Evolutionary conservation across 2,888 invertebrate genomes (phyloP), one percentile per base, ranked within the genome.

Genomic region (Scaptomyza polygonia): DNA sequence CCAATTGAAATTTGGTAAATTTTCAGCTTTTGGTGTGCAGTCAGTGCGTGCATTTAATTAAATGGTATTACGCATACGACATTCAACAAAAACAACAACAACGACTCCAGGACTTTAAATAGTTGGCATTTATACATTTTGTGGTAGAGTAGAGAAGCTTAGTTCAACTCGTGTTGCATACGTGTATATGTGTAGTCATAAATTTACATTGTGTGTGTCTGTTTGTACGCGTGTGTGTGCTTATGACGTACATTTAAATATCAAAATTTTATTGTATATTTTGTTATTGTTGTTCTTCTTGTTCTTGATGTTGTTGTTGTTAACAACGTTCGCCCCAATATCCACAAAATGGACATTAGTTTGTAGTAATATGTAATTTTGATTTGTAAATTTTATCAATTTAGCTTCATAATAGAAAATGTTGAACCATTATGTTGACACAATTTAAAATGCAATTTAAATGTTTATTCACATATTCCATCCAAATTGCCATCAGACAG

Each of bases 381-480:
- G 85, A 81, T 81, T 81, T 64, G 67, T 63, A 77, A 85, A 8
- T 36, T 79, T 82, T 71, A 82, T 77, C 82, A 82, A 82, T 82
- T 85, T 82, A 59, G 61, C 74, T 69, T 77, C 67, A 68, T 84
- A 79, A 81, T 77, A 64, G 59, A 79, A 79, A 72, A 82, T 79
- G 79, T 74, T 55, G 61, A 53, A 54, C 73, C 56, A 68, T 74
- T 79, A 55, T 68, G 73, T 84, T 70, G 77, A 78, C 79, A 77
- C 75, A 82, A 79, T 85, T 85, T 72, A 59, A 85, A 85, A 85
- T 82, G 64, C 72, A 74, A 82, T 82, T 82, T 77, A 67, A 82
- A 67, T 79, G 70, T 82, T 74, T 82, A 76, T 84, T 81, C 71
- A 73, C 76, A 84, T 62, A 66, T 72, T 49, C 43, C 40, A 48